A percentile compares a stretch with the other conserved stretches of the same genome.
Evolutionary conservation across 2,797 vertebrate genomes (phyloP).

Genomic region (Acanthurus leucopareius): DNA sequence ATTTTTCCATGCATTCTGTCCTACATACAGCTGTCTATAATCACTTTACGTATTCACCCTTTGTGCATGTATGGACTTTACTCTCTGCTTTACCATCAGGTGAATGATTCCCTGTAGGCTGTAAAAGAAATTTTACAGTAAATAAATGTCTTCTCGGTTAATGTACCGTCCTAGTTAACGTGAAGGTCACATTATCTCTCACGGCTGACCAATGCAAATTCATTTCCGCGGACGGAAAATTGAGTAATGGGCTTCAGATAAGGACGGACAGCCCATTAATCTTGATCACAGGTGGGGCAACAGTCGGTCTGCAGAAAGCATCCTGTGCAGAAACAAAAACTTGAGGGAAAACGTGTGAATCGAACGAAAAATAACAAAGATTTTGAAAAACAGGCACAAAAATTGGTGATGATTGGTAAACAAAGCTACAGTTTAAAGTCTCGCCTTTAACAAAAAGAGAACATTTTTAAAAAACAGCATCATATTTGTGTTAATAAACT

Average conservation of each 20-base stretch:
- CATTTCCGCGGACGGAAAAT: constrained; percentile 31
- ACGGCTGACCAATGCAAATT: constrained; percentile 52
- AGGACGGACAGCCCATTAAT: constrained; percentile 47
- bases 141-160: not conserved
- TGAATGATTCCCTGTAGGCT: constrained; percentile 26
- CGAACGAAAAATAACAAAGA: not conserved
- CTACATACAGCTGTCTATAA: not conserved
- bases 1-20: not conserved
- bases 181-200: constrained; percentile 70
- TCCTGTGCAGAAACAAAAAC: not conserved
- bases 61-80: constrained; percentile 30
- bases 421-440: no score
- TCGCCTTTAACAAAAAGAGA: not conserved
- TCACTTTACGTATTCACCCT: constrained; percentile 20
- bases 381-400: not conserved
- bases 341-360: not conserved
- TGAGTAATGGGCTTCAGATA: constrained; percentile 56
- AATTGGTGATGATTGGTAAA: no score
- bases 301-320: constrained; percentile 12
- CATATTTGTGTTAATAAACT: not conserved
- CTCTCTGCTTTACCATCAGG: not conserved
- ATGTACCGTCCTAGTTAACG: constrained; percentile 25
- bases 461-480: not conserved
- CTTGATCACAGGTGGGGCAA: constrained; percentile 36
- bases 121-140: not conserved